phyloP scores from a whole-genome alignment of 2,797 vertebrate genomes.

The Melanotaenia pygmaea region DNA sequence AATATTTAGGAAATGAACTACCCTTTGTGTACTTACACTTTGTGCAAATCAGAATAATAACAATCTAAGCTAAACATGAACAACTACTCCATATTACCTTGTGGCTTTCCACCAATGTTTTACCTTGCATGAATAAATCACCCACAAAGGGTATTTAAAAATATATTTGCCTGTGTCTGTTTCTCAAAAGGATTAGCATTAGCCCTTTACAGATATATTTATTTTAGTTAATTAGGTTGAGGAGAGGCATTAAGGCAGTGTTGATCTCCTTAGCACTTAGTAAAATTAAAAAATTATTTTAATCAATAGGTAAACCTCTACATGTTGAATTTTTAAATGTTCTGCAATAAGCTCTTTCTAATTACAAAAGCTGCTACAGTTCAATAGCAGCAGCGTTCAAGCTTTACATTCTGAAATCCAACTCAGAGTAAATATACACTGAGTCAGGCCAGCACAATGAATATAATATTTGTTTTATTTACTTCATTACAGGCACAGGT shows the following conservation, averaged over 20 bases:
- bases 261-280: slow-evolving; percentile 29
- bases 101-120: slow-evolving; percentile 16
- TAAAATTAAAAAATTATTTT: slow-evolving; percentile 49
- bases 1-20: background rate
- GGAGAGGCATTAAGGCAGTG: slow-evolving; percentile 14
- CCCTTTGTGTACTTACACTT: background rate
- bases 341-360: slow-evolving; percentile 27
- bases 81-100: background rate
- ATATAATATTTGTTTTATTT: slow-evolving; percentile 43
- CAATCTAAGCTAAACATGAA: background rate
- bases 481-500: slow-evolving; percentile 21
- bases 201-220: slow-evolving; percentile 65
- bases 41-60: background rate
- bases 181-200: slow-evolving; percentile 69
- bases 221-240: slow-evolving; percentile 64
- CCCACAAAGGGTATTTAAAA: slow-evolving; percentile 46
- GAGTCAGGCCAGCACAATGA: slow-evolving; percentile 14
- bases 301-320: slow-evolving; percentile 46
- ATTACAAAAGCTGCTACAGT: slow-evolving; percentile 19
- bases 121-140: slow-evolving; percentile 41
- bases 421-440: slow-evolving; percentile 19
- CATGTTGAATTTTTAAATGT: slow-evolving; percentile 29
- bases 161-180: slow-evolving; percentile 36
- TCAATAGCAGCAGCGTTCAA: background rate
- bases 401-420: slow-evolving; percentile 15